Conservation (phyloP, 2,888 invertebrate genomes). For the Chrysotoxum bicinctum region DNA sequence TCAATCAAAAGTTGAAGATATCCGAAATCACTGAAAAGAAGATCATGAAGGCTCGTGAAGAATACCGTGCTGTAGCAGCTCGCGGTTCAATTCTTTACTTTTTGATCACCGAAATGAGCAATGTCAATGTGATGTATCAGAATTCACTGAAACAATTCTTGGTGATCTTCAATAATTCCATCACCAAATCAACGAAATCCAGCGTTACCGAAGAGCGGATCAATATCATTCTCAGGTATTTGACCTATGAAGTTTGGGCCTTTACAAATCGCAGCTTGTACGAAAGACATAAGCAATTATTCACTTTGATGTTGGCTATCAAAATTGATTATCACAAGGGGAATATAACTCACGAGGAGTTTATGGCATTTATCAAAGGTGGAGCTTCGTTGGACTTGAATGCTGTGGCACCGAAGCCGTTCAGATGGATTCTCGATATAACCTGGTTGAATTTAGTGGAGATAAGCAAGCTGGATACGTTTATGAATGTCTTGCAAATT, state of each 20-base stretch:
- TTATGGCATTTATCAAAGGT: constrained; percentile 97
- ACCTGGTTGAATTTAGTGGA: constrained; percentile 98
- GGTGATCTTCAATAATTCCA: constrained; percentile 95
- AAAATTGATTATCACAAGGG: constrained; percentile 95
- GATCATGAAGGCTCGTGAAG: constrained; percentile 96
- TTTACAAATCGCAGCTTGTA: constrained; percentile 96
- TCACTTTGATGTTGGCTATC: constrained; percentile 96
- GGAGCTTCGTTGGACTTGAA: constrained; percentile 97
- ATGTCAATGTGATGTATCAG: constrained; percentile 98
- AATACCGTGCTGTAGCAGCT: constrained; percentile 96
- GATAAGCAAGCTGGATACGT: constrained; percentile 91
- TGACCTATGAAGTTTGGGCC: constrained; percentile 95
- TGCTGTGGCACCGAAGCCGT: constrained; percentile 95
- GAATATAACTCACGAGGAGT: constrained; percentile 93
- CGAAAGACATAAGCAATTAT: constrained; percentile 95
- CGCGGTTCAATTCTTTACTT: constrained; percentile 97
- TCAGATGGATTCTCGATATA: constrained; percentile 96
- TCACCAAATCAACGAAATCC: constrained; percentile 93
- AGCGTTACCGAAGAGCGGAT: constrained; percentile 93
- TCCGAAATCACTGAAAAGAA: constrained; percentile 97
- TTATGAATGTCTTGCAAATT: constrained; percentile 89
- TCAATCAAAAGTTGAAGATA: constrained; percentile 95
- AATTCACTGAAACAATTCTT: constrained; percentile 97
- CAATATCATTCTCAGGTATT: constrained; percentile 91
- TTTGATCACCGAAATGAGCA: constrained; percentile 97